These are phyloP conservation scores for Thamnaconus septentrionalis DNA, from an alignment of 2,113 vertebrate species.

Conservation along the genomic window DNA sequence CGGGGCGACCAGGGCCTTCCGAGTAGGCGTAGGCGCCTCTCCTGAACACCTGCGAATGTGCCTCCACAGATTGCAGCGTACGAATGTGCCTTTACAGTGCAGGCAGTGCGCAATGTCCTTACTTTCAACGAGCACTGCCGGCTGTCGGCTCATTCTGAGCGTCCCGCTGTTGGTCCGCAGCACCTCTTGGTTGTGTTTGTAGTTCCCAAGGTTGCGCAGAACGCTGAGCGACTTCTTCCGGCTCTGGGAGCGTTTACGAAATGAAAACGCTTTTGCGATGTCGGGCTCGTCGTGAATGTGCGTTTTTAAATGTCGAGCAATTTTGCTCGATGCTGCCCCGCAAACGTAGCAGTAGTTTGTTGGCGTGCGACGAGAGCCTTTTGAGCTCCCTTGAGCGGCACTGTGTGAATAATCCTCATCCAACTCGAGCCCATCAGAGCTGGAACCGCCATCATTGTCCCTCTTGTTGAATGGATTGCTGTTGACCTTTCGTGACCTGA, in stretches of 20 bases:
- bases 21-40: too few relatives aligned
- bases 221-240: neutral
- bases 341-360: constrained; percentile 61
- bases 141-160: constrained; percentile 24
- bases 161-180: constrained; percentile 2
- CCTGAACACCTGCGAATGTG: neutral
- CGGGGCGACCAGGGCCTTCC: too few relatives aligned
- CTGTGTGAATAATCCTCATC: too few relatives aligned
- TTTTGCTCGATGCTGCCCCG: constrained; percentile 18
- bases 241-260: constrained; percentile 14
- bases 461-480: too few relatives aligned
- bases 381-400: too few relatives aligned
- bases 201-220: constrained; percentile 44
- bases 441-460: too few relatives aligned
- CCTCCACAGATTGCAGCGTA: neutral
- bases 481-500: too few relatives aligned
- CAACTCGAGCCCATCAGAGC: too few relatives aligned
- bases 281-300: constrained; percentile 30
- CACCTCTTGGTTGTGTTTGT: constrained; percentile 43
- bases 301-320: constrained; percentile 41
- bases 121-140: too few relatives aligned
- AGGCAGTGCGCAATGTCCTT: neutral
- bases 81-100: neutral
- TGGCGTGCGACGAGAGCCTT: neutral
- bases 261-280: constrained; percentile 18